Base-by-base conservation (phyloP, 2,797 vertebrate genomes). In the Mallotus villosus region DNA sequence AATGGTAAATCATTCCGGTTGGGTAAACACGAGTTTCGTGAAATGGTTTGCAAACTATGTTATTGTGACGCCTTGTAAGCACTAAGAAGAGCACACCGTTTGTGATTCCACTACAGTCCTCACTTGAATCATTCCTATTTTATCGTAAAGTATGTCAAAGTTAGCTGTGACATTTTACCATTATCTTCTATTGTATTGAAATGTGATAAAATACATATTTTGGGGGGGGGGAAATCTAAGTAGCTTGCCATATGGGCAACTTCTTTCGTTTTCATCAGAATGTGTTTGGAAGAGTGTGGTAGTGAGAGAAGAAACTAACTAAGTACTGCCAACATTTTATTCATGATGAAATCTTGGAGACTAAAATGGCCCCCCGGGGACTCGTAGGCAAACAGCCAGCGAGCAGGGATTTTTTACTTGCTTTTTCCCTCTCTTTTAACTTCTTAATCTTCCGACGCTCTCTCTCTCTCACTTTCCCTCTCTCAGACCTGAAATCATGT, bases 311-410 rank as follows among this genome's bases (percentile, higher is more conserved):
- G 81, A 76, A 83, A 81, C 74, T 86, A 74, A 82, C 85, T 90
- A 87, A 88, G 88, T 74, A 80, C 77, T 79, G 78, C 74, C 71
- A 79, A 74, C 80, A 76, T 90, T 87, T 89, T 88, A 86, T 81
- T 90, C 83, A 74, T 84, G 84, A 83, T 89, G 80, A 90, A 84
- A 89, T 87, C 86, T 82, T 84, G 79, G 82, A 82, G 84, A 82
- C 78, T 87, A 81, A 84, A 87, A 91, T 85, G 79, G 81, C 75
- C 78, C 86, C 87, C 87, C 55, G 63, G 85, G 87, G 90, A 89
- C 82, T 79, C 80, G 82, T 82, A 85, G 73, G 83, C 84, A 88
- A 87, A 86, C 83, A 89, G 78, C 82, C 81, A 83, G 77, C 82
- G 64, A 85, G 82, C 60, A 83, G 80, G 89, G 79, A 71, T 84